Percentiles rank a stretch among this genome's conserved stretches.
These are phyloP conservation scores for Conomelus anceps DNA, from an alignment of 2,888 invertebrate species.

Conservation along the genomic window DNA sequence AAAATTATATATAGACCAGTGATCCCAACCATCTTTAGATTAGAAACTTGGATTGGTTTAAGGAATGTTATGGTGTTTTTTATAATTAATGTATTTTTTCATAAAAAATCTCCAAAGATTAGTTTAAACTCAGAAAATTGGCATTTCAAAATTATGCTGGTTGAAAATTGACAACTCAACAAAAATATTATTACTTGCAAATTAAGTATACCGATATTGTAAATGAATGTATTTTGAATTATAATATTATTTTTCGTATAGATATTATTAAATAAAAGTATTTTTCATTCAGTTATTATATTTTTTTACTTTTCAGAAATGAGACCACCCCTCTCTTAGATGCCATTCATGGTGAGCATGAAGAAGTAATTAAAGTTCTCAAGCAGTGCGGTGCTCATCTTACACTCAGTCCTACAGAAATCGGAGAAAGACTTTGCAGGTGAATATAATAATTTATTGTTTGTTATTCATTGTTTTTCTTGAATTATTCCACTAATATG, in stretches of 20 bases:
- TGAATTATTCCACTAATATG: too few species aligned
- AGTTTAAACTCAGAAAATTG: too few species aligned
- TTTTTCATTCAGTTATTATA: not conserved
- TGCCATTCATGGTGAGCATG: slow-evolving; percentile 58
- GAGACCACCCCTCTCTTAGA: slow-evolving; percentile 65
- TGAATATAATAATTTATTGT: slow-evolving; percentile 32
- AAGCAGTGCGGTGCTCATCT: slow-evolving; percentile 70
- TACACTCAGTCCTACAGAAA: slow-evolving; percentile 48
- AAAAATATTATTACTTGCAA: not conserved
- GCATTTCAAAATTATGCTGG: too few species aligned
- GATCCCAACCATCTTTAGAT: too few species aligned
- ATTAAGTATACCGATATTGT: not conserved
- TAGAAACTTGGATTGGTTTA: too few species aligned
- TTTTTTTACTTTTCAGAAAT: slow-evolving; percentile 40
- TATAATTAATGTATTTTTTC: too few species aligned
- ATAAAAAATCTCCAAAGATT: too few species aligned
- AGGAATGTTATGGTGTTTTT: too few species aligned
- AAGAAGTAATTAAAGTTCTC: slow-evolving; percentile 58
- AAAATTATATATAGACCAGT: too few species aligned
- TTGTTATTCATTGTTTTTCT: too few species aligned
- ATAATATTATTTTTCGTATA: not conserved
- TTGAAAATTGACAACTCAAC: not conserved
- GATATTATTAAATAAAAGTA: too few species aligned
- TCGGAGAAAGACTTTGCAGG: slow-evolving; percentile 62
- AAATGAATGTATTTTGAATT: too few species aligned